Conservation (phyloP, 1,140 invertebrate species). For the Orussus abietinus region DNA sequence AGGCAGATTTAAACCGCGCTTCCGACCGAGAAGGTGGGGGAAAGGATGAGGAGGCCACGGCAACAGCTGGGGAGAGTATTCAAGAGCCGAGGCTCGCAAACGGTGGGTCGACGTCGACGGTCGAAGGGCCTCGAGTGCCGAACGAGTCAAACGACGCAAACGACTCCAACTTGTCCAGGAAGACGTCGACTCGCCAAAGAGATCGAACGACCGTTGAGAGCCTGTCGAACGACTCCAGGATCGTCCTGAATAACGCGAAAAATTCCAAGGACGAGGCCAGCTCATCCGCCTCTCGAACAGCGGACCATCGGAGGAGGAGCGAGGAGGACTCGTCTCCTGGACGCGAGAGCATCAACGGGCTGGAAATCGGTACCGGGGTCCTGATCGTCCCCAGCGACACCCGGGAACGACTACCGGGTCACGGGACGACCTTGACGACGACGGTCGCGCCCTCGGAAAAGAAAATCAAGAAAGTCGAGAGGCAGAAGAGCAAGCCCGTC, state of each 20-base stretch:
- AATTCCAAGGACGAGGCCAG: too few species aligned
- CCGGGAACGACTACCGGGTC: slow-evolving; percentile 15
- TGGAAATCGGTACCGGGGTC: slow-evolving; percentile 60
- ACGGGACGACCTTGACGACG: slow-evolving; percentile 19
- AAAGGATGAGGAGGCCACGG: slow-evolving; percentile 7
- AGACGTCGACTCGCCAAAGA: too few species aligned
- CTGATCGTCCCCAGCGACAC: slow-evolving; percentile 57
- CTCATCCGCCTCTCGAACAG: too few species aligned
- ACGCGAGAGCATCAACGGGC: slow-evolving; percentile 57
- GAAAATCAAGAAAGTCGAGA: slow-evolving; percentile 40
- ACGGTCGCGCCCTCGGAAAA: slow-evolving; percentile 34
- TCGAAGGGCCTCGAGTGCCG: too few species aligned
- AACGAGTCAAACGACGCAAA: too few species aligned
- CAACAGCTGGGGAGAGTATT: slow-evolving; percentile 2
- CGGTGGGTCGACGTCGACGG: too few species aligned
- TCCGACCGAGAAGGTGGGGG: slow-evolving; percentile 11
- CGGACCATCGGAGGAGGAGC: slow-evolving; percentile 55
- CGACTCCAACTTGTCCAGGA: too few species aligned
- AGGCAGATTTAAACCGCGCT: background rate
- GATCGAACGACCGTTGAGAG: too few species aligned
- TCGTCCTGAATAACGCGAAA: too few species aligned
- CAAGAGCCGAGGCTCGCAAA: slow-evolving; percentile 1
- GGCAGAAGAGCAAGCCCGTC: slow-evolving; percentile 49
- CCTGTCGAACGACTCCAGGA: too few species aligned
- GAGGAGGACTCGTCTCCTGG: slow-evolving; percentile 60